Percentiles rank a stretch among this genome's conserved stretches.
Evolutionary conservation across 2,113 vertebrate genomes (phyloP).

Genomic region (Gnathochromis pfefferi): DNA sequence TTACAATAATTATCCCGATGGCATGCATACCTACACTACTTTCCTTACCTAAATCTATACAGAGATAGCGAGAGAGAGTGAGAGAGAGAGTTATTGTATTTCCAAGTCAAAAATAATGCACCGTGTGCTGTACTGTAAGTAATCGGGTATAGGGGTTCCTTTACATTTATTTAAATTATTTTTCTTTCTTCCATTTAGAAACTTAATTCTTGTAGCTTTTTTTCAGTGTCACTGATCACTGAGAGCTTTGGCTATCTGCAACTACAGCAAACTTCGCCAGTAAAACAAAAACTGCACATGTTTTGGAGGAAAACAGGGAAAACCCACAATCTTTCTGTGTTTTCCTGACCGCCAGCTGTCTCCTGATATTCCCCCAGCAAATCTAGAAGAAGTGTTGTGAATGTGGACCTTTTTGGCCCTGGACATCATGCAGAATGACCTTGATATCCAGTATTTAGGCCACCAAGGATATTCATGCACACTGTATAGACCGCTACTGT

Average conservation of each 20-base stretch:
- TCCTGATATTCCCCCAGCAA: background rate
- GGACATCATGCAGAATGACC: too few relatives aligned
- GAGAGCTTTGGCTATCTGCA: background rate
- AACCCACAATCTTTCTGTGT: rapidly evolving
- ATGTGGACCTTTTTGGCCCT: background rate
- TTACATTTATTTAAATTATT: background rate
- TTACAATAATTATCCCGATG: rapidly evolving
- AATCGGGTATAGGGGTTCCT: background rate
- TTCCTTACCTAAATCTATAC: background rate
- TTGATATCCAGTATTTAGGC: background rate
- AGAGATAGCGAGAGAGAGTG: background rate
- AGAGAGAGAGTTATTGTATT: background rate
- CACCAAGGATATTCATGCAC: background rate
- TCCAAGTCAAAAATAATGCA: background rate
- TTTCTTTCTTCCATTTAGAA: background rate
- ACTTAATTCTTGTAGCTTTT: background rate
- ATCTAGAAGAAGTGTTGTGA: background rate
- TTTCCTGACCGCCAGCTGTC: background rate
- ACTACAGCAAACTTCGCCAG: background rate
- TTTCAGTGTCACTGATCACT: background rate
- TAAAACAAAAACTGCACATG: background rate
- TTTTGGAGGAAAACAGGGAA: background rate
- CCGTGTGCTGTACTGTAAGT: background rate
- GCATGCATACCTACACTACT: background rate
- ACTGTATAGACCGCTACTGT: background rate